Evolutionary conservation across 2,797 vertebrate species (phyloP).

Genomic region (Dromococcyx pavoninus): DNA sequence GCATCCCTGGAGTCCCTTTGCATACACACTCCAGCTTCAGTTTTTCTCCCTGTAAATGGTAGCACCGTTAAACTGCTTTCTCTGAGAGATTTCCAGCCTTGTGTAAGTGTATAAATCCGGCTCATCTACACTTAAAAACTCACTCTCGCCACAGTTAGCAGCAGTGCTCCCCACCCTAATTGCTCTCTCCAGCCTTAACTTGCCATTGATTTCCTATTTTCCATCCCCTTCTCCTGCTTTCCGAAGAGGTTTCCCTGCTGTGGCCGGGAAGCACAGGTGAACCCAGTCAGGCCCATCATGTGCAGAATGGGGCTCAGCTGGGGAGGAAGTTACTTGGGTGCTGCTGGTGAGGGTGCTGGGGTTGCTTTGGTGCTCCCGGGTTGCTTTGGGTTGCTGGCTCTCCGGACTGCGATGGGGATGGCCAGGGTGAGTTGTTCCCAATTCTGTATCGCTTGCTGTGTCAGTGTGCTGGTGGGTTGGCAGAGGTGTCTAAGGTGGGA

Average conservation of each 20-base stretch:
- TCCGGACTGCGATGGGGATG: not conserved
- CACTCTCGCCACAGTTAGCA: not conserved
- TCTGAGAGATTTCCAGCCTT: not conserved
- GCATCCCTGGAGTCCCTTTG: not conserved
- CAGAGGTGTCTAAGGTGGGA: not conserved
- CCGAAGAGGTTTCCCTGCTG: not conserved
- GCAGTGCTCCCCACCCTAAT: not conserved
- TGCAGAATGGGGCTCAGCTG: no score
- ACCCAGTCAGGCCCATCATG: not conserved
- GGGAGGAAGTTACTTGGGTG: fast-evolving
- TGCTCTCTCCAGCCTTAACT: not conserved
- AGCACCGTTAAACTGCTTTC: not conserved
- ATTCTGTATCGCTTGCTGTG: fast-evolving
- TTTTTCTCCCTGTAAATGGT: not conserved
- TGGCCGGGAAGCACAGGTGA: not conserved
- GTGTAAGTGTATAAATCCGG: not conserved
- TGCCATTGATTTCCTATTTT: constrained; percentile 33
- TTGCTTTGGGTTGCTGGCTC: no score
- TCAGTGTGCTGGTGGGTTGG: fast-evolving
- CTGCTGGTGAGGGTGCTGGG: not conserved
- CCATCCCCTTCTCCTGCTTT: not conserved
- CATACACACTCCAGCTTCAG: not conserved
- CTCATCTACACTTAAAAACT: not conserved
- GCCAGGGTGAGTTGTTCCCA: not conserved
- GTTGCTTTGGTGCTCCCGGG: no score